Base-by-base conservation (phyloP, 2,113 vertebrate species). In the Campylomormyrus numenius region DNA sequence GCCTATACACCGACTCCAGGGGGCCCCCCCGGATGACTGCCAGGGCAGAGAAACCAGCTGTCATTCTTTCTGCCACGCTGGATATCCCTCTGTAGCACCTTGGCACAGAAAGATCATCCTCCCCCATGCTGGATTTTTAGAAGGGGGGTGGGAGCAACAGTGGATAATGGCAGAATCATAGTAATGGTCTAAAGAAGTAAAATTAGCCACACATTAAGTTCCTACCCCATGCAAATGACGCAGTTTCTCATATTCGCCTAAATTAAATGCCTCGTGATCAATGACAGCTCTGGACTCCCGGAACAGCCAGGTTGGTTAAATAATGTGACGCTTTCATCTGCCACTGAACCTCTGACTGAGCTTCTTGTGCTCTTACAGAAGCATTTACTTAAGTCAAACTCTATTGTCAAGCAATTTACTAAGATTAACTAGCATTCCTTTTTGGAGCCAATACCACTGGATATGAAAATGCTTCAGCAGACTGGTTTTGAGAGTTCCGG, bases 21-120 rank as follows among this genome's bases (percentile, higher is more conserved):
- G 98, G 98, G 1, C 98, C 98, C 52, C 97, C 97, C 9, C 91
- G 94, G 91, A 99, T 96, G 92, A 96, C 98, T 99, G 95, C 35
- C 86, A 90, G 45, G 31, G 89, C 77, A 91, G 27, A 91, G 27
- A 46, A 48, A 7, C 27, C 87, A 80, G 52, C 19, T 24, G 42
- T 90, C 52, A 88, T 6, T 31, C 7, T 45, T 70, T 48, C 31
- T 7, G 27, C 46, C 88, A 21, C 19, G 7, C 83, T 48, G 45
- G 53, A 17, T 58, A n/a, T 5, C 46, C 7, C 84, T 50, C 42
- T 27, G 9, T 11, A 52, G 46, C 11, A 9, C 50, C 49, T 56
- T 39, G 48, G 24, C 85, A 53, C 50, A 87, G 50, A 87, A 39
- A 53, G 85, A 8, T 24, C 21, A 85, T 48, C 83, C 45, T 46